phyloP scores from a whole-genome alignment of 2,113 vertebrate species.

The Spea bombifrons region DNA sequence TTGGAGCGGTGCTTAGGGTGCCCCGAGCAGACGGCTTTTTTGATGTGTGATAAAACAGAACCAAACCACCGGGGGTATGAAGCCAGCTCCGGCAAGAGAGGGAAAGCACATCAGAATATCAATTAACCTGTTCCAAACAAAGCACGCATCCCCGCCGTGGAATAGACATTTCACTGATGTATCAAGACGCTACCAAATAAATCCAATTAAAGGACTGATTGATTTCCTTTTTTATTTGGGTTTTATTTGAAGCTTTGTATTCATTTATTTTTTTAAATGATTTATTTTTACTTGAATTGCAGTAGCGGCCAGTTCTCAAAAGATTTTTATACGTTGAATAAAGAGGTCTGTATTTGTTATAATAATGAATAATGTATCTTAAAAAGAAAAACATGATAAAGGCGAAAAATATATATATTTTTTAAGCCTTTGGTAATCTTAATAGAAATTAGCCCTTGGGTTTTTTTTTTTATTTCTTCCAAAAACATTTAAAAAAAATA shows the following conservation, averaged over 20 bases:
- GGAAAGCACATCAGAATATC: slow-evolving; percentile 82
- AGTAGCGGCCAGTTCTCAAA: no score
- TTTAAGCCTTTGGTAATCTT: no score
- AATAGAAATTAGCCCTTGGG: no score
- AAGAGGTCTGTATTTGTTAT: no score
- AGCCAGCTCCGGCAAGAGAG: slow-evolving; percentile 44
- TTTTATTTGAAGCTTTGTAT: not conserved
- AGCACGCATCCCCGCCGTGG: slow-evolving; percentile 61
- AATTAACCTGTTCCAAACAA: slow-evolving; percentile 78
- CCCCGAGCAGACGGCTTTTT: slow-evolving; percentile 84
- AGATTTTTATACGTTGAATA: no score
- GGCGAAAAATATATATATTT: no score
- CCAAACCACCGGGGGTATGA: slow-evolving; percentile 82
- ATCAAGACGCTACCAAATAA: slow-evolving; percentile 70
- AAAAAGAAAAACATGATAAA: no score
- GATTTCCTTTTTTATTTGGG: slow-evolving; percentile 48
- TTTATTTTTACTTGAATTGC: not conserved
- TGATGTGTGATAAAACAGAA: slow-evolving; percentile 99
- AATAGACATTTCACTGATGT: slow-evolving; percentile 65
- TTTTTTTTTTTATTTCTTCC: no score
- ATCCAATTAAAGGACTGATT: slow-evolving; percentile 70
- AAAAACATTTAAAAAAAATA: no score
- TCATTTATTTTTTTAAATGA: no score
- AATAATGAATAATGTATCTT: no score
- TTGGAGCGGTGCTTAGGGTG: slow-evolving; percentile 66